Conservation (phyloP, 2,797 vertebrate genomes). For the Remorina albescens region DNA sequence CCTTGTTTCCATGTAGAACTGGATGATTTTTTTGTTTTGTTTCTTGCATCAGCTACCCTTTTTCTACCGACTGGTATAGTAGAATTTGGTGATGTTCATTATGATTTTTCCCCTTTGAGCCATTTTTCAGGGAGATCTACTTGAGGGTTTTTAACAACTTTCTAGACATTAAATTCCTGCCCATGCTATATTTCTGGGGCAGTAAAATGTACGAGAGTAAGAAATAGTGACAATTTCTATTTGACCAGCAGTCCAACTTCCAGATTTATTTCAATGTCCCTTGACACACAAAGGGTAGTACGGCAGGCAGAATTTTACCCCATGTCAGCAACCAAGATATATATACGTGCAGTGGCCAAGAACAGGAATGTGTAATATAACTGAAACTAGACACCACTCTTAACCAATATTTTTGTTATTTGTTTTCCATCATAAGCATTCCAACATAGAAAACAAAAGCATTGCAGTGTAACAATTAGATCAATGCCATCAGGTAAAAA, state of each 20-base stretch:
- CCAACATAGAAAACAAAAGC: neutral
- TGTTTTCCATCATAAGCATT: neutral
- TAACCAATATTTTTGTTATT: neutral
- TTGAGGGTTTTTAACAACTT: neutral
- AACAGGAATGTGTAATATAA: neutral
- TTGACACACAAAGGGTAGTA: neutral
- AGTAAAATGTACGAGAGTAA: constrained; percentile 19
- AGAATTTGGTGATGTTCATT: neutral
- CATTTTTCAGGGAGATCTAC: constrained; percentile 5
- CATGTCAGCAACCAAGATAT: constrained; percentile 5
- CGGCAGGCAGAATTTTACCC: neutral
- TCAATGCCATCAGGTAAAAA: neutral
- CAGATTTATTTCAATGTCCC: constrained; percentile 4
- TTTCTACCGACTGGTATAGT: neutral
- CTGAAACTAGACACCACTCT: neutral
- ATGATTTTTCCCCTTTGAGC: neutral
- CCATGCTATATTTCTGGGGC: constrained; percentile 16
- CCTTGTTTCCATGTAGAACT: neutral
- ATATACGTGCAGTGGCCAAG: neutral
- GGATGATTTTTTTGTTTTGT: neutral
- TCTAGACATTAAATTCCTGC: constrained; percentile 11
- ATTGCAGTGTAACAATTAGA: neutral
- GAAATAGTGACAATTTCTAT: constrained; percentile 17
- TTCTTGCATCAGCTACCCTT: neutral
- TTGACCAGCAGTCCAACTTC: constrained; percentile 17